Evolutionary conservation across 2,113 vertebrate species (phyloP).

Genomic region (Gymnocephalus cernua): DNA sequence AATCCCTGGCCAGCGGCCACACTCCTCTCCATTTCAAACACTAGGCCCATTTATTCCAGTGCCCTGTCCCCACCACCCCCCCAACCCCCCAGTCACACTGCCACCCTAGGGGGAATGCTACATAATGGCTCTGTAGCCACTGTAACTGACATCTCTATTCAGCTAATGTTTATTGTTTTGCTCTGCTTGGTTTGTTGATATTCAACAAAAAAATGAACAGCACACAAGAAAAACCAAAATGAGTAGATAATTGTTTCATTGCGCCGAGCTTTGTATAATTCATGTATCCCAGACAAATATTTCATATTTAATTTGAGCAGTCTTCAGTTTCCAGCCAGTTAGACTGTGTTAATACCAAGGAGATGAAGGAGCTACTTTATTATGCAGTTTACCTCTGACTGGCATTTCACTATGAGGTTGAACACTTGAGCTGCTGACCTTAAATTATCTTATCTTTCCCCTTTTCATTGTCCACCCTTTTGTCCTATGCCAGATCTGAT

Average conservation of each 20-base stretch:
- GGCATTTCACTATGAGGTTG: slow-evolving; percentile 26
- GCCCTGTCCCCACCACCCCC: slow-evolving; percentile 28
- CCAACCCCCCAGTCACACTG: slow-evolving; percentile 67
- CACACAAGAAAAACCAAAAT: slow-evolving; percentile 43
- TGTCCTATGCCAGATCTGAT: neutral
- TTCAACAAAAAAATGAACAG: slow-evolving; percentile 51
- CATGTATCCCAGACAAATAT: slow-evolving; percentile 53
- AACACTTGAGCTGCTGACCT: slow-evolving; percentile 34
- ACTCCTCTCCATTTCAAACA: slow-evolving; percentile 82
- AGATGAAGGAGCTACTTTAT: slow-evolving; percentile 55
- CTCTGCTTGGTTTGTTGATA: slow-evolving; percentile 64
- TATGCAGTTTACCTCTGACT: slow-evolving; percentile 47
- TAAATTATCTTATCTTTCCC: slow-evolving; percentile 28
- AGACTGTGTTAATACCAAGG: slow-evolving; percentile 50
- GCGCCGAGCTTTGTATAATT: slow-evolving; percentile 64
- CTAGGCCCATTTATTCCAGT: slow-evolving; percentile 78
- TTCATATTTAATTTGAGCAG: slow-evolving; percentile 63
- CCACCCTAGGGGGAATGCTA: slow-evolving; percentile 63
- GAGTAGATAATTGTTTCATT: slow-evolving; percentile 52
- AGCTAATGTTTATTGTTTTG: slow-evolving; percentile 74
- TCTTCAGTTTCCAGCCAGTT: slow-evolving; percentile 54
- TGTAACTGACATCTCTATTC: slow-evolving; percentile 77
- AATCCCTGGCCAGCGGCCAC: slow-evolving; percentile 81
- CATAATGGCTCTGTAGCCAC: slow-evolving; percentile 76
- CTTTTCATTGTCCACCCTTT: slow-evolving; percentile 19